A percentile compares a stretch with the other conserved stretches of the same genome.
These are phyloP conservation scores for Bactericera cockerelli DNA, from an alignment of 1,140 invertebrate species.

Conservation along the genomic window DNA sequence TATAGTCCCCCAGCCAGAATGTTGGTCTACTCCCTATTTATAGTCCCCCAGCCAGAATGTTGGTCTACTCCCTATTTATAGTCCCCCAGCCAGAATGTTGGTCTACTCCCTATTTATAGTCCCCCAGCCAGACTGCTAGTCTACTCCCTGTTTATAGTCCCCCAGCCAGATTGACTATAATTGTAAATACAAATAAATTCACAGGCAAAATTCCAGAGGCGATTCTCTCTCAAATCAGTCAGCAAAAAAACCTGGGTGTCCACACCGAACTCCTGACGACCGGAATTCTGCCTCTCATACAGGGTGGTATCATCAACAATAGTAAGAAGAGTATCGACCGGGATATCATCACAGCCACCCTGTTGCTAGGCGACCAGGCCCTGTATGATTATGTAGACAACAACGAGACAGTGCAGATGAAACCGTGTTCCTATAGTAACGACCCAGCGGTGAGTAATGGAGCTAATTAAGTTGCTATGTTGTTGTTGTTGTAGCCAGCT, in stretches of 20 bases:
- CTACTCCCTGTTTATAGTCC: too few relatives aligned
- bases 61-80: too few relatives aligned
- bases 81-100: too few relatives aligned
- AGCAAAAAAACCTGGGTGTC: neutral
- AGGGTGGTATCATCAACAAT: neutral
- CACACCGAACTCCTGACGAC: neutral
- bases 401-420: neutral
- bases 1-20: too few relatives aligned
- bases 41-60: too few relatives aligned
- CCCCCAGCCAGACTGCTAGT: too few relatives aligned
- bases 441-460: conserved; percentile 9
- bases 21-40: too few relatives aligned
- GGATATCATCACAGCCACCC: neutral
- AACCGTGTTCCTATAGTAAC: neutral
- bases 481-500: too few relatives aligned
- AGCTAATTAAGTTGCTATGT: too few relatives aligned
- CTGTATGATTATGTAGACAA: neutral
- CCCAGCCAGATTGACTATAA: too few relatives aligned
- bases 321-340: neutral
- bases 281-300: neutral
- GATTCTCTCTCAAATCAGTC: neutral
- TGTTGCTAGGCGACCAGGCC: neutral
- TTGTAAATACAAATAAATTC: too few relatives aligned
- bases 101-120: too few relatives aligned
- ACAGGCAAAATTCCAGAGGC: neutral